Evolutionary conservation across 92 coral and sea anemone genomes (phyloP).

Genomic region (Phenganax stokvisi): DNA sequence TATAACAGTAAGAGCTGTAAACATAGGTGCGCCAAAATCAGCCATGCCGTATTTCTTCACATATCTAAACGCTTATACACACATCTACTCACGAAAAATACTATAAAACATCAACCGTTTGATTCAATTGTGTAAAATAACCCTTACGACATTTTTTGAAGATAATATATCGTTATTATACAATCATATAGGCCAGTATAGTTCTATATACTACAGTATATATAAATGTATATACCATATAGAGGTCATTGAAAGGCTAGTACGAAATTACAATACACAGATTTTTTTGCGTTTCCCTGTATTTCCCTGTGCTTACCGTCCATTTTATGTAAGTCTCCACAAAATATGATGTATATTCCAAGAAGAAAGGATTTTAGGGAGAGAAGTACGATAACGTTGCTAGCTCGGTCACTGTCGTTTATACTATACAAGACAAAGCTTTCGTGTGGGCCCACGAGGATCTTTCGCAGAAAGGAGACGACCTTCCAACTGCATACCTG

Average conservation of each 20-base stretch:
- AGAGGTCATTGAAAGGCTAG: slow-evolving; percentile 2
- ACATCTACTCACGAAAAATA: slow-evolving; percentile 10
- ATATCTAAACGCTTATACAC: not conserved
- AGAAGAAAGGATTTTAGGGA: slow-evolving; percentile 3
- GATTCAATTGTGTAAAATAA: not conserved
- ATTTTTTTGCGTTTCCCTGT: slow-evolving; percentile 5
- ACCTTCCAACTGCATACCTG: not conserved
- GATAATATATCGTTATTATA: slow-evolving; percentile 12
- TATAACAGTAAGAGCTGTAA: slow-evolving; percentile 27
- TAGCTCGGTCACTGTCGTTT: slow-evolving; percentile 22
- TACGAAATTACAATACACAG: slow-evolving; percentile 1
- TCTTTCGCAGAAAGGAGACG: slow-evolving; percentile 40
- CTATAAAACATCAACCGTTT: not conserved
- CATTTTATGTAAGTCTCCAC: slow-evolving; percentile 22
- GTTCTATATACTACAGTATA: slow-evolving; percentile 9
- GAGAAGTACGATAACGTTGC: slow-evolving; percentile 15
- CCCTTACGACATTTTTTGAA: not conserved
- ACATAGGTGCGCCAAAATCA: slow-evolving; percentile 34
- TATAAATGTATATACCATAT: not conserved
- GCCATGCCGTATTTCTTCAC: not conserved
- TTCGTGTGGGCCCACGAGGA: slow-evolving; percentile 44
- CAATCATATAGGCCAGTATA: slow-evolving; percentile 13
- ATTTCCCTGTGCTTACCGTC: slow-evolving; percentile 14
- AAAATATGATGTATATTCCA: slow-evolving; percentile 21
- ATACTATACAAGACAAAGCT: slow-evolving; percentile 38